Evolutionary conservation across 2,888 invertebrate species (phyloP).

Genomic region (Agrotis exclamationis): DNA sequence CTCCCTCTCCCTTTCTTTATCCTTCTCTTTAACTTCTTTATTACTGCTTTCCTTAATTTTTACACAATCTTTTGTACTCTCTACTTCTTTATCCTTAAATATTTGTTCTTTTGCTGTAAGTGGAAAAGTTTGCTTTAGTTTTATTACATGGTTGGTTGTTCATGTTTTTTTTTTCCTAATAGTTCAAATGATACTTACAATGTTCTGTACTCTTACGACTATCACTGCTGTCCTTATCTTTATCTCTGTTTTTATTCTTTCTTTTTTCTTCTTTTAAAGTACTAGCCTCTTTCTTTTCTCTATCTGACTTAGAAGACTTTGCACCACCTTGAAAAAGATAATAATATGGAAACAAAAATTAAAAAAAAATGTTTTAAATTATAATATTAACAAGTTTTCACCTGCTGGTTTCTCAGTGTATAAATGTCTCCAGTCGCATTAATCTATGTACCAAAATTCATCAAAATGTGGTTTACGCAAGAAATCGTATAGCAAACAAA

Average conservation of each 20-base stretch:
- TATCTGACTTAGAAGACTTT: slow-evolving; percentile 84
- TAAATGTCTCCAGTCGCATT: no score
- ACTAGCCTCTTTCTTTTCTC: slow-evolving; percentile 85
- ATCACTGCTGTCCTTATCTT: slow-evolving; percentile 84
- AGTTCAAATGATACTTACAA: slow-evolving; percentile 75
- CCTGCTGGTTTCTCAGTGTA: no score
- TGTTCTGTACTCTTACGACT: slow-evolving; percentile 89
- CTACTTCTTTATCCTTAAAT: slow-evolving; percentile 84
- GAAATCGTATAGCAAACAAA: no score
- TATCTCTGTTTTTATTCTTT: slow-evolving; percentile 86
- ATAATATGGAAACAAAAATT: neutral
- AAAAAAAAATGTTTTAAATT: neutral
- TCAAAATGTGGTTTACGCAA: no score
- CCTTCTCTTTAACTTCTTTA: slow-evolving; percentile 76
- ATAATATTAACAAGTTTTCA: no score
- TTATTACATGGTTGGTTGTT: no score
- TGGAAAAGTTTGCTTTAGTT: slow-evolving; percentile 1
- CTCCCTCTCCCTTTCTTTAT: slow-evolving; percentile 89
- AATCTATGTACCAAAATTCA: no score
- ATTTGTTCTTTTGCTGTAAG: slow-evolving; percentile 87
- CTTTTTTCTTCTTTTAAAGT: slow-evolving; percentile 87
- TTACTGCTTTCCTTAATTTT: slow-evolving; percentile 91
- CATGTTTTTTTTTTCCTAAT: no score
- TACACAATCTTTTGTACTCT: slow-evolving; percentile 87
- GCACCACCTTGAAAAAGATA: slow-evolving; percentile 75